These are phyloP conservation scores for Danio tinwini DNA, from an alignment of 2,797 vertebrate species.

Conservation along the genomic window DNA sequence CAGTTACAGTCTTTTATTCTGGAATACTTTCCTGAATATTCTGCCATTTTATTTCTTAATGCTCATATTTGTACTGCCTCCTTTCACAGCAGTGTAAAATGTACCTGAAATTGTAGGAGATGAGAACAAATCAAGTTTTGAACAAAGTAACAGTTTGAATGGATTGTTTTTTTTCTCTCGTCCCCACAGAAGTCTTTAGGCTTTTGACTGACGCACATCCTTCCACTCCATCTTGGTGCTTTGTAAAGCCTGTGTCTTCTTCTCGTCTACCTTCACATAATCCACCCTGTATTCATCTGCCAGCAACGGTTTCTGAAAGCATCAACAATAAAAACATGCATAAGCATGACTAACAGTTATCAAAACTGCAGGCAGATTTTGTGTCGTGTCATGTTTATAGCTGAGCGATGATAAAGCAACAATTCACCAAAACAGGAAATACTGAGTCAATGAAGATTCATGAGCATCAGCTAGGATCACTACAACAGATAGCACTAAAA, in stretches of 20 bases:
- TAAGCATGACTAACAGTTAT: neutral
- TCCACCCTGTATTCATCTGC: conserved; percentile 90
- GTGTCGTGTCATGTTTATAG: conserved; percentile 22
- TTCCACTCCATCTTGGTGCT: conserved; percentile 96
- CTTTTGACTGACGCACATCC: conserved; percentile 92
- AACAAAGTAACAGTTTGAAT: conserved; percentile 43
- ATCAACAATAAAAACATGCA: neutral
- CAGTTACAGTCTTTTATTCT: conserved; percentile 20
- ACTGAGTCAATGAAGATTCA: neutral
- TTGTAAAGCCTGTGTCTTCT: conserved; percentile 96
- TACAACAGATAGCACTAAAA: conserved; percentile 9
- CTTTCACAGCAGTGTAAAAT: conserved; percentile 28
- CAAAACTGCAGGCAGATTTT: conserved; percentile 11
- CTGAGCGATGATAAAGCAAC: neutral
- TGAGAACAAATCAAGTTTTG: conserved; percentile 44
- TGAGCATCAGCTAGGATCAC: neutral
- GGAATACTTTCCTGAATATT: conserved; percentile 35
- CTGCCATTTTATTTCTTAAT: conserved; percentile 30
- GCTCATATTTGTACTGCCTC: neutral
- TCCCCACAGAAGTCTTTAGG: conserved; percentile 61
- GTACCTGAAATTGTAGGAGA: conserved; percentile 34
- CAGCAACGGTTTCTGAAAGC: conserved; percentile 83
- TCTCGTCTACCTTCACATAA: conserved; percentile 95
- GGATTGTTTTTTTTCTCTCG: neutral
- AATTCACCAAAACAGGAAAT: conserved; percentile 15